Evolutionary conservation across 2,888 invertebrate species (phyloP), one percentile per base, ranked within the genome.

Genomic region (Metalampra italica): DNA sequence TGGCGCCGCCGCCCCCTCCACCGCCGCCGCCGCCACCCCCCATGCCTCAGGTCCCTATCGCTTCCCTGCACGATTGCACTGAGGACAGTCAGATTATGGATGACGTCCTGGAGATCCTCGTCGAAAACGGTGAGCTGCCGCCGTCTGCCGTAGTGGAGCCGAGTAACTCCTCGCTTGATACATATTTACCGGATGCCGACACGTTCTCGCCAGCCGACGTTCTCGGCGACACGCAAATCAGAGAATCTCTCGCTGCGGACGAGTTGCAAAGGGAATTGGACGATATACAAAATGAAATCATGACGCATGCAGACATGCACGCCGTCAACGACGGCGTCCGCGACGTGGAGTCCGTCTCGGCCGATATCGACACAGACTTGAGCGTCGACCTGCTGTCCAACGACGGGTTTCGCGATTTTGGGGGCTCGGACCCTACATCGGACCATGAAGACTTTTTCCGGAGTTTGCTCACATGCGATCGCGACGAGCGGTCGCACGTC

Each of bases 101-200:
- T 71, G 98, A 98, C 78, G 97, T 98, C 0, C 86, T 98, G 47
- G 97, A 98, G 74, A 97, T 98, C 60, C 91, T 98, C 11, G 97
- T 98, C 41, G 95, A 97, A 71, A 97, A 96, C 75, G 98, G 98
- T 9, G 98, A 98, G 71, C 80, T 98, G 50, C 96, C 97, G 0
- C 94, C 97, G 8, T 96, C 96, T 63, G 96, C 96, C 0, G 97
- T 96, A 0, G 93, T 68, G 34, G 77, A 94, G 61, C 93, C 56
- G 75, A 91, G 54, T 91, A 92, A 29, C 91, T 93, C 29, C 82
- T 79, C 55, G 57, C 75, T 68, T 47, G 74, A 76, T 40, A 60
- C 68, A 3, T 68, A 65, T 13, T 78, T 68, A 14, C 61, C 71
- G 2, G 66, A 75, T 1, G 64, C 75, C 36, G 68, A 70, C 30